These are phyloP conservation scores for Nothoprocta perdicaria DNA, from an alignment of 2,113 vertebrate species.

Conservation along the genomic window DNA sequence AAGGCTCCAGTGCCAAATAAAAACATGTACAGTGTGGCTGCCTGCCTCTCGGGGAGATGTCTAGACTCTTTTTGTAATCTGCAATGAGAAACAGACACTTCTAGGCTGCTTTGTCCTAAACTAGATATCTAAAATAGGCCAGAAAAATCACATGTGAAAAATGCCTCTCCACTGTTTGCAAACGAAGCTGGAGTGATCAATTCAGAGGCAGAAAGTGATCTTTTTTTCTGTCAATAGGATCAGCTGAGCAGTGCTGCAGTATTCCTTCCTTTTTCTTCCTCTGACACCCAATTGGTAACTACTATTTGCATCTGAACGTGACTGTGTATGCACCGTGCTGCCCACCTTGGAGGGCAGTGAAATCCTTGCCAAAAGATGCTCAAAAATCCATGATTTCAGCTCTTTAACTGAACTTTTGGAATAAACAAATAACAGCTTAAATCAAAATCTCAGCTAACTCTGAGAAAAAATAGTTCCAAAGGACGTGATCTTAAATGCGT, in stretches of 20 bases:
- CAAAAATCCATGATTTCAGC: not conserved
- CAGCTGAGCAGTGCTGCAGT: not conserved
- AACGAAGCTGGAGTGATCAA: constrained; percentile 7
- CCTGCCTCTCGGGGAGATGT: constrained; percentile 42
- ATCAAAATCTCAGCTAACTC: not conserved
- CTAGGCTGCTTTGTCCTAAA: constrained; percentile 56
- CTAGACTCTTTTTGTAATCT: constrained; percentile 62
- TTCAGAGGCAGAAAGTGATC: constrained; percentile 23
- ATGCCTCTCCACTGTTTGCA: not conserved
- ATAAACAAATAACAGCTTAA: not conserved
- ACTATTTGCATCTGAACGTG: not conserved
- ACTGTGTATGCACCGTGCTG: not conserved
- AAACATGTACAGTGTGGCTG: constrained; percentile 57
- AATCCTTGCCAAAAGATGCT: not conserved
- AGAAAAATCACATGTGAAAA: constrained; percentile 34
- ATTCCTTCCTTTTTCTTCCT: not conserved
- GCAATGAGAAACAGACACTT: constrained; percentile 55
- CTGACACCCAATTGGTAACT: not conserved
- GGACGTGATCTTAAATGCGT: not conserved
- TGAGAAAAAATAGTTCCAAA: not conserved
- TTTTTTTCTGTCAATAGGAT: constrained; percentile 23
- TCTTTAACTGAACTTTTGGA: not conserved
- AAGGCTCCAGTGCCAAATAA: constrained; percentile 61
- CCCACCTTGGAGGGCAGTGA: not conserved
- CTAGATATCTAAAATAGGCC: constrained; percentile 52